phyloP scores from a whole-genome alignment of 2,113 vertebrate species.

The Puffinus mauretanicus region DNA sequence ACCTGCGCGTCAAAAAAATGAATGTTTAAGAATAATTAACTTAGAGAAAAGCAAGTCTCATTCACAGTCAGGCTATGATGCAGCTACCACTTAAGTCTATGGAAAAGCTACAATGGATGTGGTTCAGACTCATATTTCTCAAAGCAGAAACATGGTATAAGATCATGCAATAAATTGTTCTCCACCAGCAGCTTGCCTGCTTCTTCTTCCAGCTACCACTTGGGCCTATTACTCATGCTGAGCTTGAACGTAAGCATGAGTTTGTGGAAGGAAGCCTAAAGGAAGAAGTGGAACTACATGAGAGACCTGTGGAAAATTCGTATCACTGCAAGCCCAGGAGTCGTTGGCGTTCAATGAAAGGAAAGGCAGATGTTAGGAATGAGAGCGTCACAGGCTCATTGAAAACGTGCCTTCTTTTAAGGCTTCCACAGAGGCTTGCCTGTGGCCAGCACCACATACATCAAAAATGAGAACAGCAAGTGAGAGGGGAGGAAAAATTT shows the following conservation, averaged over 20 bases:
- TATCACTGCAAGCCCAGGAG: slow-evolving; percentile 36
- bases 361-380: not conserved
- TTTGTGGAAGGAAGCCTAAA: not conserved
- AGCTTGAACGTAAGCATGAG: not conserved
- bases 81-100: not conserved
- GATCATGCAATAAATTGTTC: not conserved
- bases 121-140: not conserved
- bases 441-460: not conserved
- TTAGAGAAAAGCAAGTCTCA: not conserved
- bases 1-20: not conserved
- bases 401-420: not conserved
- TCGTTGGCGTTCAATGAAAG: slow-evolving; percentile 37
- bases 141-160: not conserved
- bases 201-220: not conserved
- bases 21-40: not conserved
- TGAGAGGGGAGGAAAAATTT: not conserved
- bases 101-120: not conserved
- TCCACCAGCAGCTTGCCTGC: not conserved
- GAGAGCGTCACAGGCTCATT: not conserved
- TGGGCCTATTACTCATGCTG: slow-evolving; percentile 1
- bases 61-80: not conserved
- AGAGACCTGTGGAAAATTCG: not conserved
- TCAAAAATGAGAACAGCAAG: slow-evolving; percentile 21
- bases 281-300: not conserved
- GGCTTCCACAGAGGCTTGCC: not conserved